phyloP scores from a whole-genome alignment of 1,140 invertebrate species.

The Oncopodura yosiiana region DNA sequence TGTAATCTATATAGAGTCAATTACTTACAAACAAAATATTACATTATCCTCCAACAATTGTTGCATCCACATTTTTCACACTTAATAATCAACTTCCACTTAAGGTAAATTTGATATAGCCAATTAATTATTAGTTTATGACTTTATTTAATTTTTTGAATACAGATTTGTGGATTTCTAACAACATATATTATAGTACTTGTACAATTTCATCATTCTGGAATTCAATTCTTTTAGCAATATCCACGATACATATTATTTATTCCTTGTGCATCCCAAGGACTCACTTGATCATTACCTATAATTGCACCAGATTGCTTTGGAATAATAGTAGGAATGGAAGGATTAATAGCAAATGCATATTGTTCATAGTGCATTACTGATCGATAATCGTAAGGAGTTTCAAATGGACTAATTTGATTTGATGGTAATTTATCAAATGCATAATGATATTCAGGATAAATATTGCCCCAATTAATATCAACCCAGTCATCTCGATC shows the following conservation, averaged over 20 bases:
- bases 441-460: slow-evolving; percentile 32
- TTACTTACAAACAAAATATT: too few species aligned
- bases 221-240: too few species aligned
- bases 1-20: too few species aligned
- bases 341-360: slow-evolving; percentile 35
- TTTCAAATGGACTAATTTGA: slow-evolving; percentile 8
- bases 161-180: too few species aligned
- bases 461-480: slow-evolving; percentile 48
- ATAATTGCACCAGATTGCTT: slow-evolving; percentile 17
- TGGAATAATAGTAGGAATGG: slow-evolving; percentile 30
- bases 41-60: too few species aligned
- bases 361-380: slow-evolving; percentile 34
- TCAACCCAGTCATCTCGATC: slow-evolving; percentile 46
- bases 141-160: too few species aligned
- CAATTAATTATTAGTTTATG: too few species aligned
- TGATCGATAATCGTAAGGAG: slow-evolving; percentile 24
- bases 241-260: slow-evolving; percentile 66
- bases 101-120: too few species aligned
- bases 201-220: too few species aligned
- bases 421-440: slow-evolving; percentile 19
- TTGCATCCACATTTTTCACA: too few species aligned
- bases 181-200: too few species aligned
- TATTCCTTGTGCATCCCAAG: slow-evolving; percentile 57
- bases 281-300: slow-evolving; percentile 47
- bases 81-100: too few species aligned